phyloP scores from a whole-genome alignment of 2,888 invertebrate species.

The Xylota segnis region DNA sequence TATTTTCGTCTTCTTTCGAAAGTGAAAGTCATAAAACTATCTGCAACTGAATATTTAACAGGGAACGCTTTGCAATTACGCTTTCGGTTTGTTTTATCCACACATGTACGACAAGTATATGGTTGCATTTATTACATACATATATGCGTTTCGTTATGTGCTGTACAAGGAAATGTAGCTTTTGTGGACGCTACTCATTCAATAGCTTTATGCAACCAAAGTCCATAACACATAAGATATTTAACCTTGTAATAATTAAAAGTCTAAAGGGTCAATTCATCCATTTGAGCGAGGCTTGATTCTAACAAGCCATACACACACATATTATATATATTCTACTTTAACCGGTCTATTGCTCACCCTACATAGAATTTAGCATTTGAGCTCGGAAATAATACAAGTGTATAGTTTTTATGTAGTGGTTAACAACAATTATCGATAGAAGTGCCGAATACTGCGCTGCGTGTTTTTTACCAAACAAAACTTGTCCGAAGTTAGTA shows the following conservation, averaged over 20 bases:
- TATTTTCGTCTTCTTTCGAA: slow-evolving; percentile 45
- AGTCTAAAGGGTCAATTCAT: slow-evolving; percentile 42
- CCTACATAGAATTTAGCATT: slow-evolving; percentile 4
- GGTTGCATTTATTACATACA: slow-evolving; percentile 24
- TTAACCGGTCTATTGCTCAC: slow-evolving; percentile 69
- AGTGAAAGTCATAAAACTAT: slow-evolving; percentile 65
- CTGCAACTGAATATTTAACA: slow-evolving; percentile 24
- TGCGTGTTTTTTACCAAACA: slow-evolving; percentile 1
- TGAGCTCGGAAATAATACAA: neutral
- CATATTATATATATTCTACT: slow-evolving; percentile 32
- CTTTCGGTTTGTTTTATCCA: slow-evolving; percentile 40
- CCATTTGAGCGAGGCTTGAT: slow-evolving; percentile 29
- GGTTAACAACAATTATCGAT: slow-evolving; percentile 2
- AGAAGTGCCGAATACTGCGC: slow-evolving; percentile 1
- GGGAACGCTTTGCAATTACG: slow-evolving; percentile 32
- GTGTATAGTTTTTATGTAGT: slow-evolving; percentile 13
- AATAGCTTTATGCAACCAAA: slow-evolving; percentile 31
- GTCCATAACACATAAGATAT: slow-evolving; percentile 16
- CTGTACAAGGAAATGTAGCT: slow-evolving; percentile 12
- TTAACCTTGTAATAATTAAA: slow-evolving; percentile 55
- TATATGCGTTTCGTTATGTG: slow-evolving; percentile 10
- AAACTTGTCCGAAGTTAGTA: slow-evolving; percentile 12
- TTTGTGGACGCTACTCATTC: neutral
- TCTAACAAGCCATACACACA: slow-evolving; percentile 38
- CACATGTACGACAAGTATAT: neutral